Percentiles rank a stretch among this genome's conserved stretches.
Evolutionary conservation across 2,113 vertebrate species (phyloP).

Genomic region (Megaleporinus macrocephalus): DNA sequence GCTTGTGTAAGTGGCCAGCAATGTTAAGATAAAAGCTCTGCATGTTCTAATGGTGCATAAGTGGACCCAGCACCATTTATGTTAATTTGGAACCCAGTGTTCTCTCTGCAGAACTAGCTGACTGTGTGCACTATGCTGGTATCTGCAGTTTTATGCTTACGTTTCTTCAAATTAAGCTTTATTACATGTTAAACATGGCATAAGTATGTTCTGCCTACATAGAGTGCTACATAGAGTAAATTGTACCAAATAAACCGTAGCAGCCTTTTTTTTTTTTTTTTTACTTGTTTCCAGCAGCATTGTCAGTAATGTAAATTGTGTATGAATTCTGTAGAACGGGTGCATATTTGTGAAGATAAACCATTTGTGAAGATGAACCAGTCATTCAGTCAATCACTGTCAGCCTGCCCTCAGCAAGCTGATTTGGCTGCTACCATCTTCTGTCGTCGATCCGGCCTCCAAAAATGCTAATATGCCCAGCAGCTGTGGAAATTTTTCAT

Average conservation of each 20-base stretch:
- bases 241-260: background rate
- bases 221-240: too few relatives aligned
- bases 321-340: background rate
- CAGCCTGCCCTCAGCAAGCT: background rate
- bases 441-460: conserved; percentile 31
- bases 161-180: background rate
- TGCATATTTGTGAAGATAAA: background rate
- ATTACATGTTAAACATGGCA: background rate
- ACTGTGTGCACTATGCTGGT: background rate
- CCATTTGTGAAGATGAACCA: too few relatives aligned
- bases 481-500: conserved; percentile 56
- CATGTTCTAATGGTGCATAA: background rate
- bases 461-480: conserved; percentile 55
- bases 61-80: conserved; percentile 13
- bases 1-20: conserved; percentile 13
- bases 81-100: background rate
- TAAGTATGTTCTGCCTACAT: background rate
- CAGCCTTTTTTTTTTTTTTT: background rate
- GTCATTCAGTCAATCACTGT: conserved; percentile 25
- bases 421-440: conserved; percentile 10
- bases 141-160: background rate
- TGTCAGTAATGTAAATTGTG: background rate
- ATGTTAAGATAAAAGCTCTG: conserved; percentile 7
- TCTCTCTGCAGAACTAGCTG: background rate
- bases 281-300: too few relatives aligned